phyloP scores from a whole-genome alignment of 2,113 vertebrate species.

The Corythornis cristatus region DNA sequence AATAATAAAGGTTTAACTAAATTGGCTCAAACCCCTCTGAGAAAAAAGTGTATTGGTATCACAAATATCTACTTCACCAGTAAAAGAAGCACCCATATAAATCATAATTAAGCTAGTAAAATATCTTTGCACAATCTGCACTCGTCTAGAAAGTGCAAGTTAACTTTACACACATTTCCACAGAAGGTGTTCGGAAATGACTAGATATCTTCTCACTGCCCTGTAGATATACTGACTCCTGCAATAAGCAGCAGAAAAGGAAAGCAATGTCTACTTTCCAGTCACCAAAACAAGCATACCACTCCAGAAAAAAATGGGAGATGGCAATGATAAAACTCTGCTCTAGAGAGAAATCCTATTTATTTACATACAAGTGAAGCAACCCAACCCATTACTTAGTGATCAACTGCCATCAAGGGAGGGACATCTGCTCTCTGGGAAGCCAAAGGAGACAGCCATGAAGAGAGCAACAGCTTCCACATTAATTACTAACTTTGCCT shows the following conservation, averaged over 20 bases:
- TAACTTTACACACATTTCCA: background rate
- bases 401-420: background rate
- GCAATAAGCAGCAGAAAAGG: background rate
- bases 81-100: background rate
- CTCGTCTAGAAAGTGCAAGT: background rate
- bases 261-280: background rate
- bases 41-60: background rate
- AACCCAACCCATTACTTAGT: background rate
- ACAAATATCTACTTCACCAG: background rate
- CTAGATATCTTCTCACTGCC: background rate
- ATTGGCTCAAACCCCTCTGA: background rate
- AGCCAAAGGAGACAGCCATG: background rate
- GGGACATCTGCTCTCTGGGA: background rate
- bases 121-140: background rate
- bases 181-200: background rate
- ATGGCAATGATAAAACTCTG: background rate
- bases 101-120: background rate
- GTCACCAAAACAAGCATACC: background rate
- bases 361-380: background rate
- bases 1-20: background rate
- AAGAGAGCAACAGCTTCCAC: background rate
- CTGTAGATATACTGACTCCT: background rate
- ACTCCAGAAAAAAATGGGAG: background rate
- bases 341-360: background rate
- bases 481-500: background rate